Conservation (phyloP, 2,113 vertebrate genomes). For the Nycticryphes semicollaris region DNA sequence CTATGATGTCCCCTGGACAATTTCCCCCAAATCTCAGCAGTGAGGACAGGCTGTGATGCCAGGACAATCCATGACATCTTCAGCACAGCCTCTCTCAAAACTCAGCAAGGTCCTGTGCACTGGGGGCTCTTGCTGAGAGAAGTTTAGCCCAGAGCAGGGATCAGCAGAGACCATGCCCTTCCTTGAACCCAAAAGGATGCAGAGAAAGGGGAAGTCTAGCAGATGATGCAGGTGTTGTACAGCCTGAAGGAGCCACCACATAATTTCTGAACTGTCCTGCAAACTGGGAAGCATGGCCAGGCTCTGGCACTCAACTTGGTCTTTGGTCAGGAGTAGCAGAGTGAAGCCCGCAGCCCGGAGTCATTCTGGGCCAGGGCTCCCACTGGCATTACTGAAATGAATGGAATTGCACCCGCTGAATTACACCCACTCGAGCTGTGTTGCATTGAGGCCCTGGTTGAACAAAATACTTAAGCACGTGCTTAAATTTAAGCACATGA, state of each 20-base stretch:
- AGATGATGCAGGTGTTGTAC: background rate
- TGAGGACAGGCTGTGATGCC: background rate
- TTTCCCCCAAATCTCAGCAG: background rate
- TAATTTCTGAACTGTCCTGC: background rate
- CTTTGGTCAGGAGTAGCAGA: background rate
- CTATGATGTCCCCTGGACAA: background rate
- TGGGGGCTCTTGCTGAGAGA: background rate
- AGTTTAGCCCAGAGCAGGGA: background rate
- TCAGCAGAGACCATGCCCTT: background rate
- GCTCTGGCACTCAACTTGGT: too few species aligned
- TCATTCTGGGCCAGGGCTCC: background rate
- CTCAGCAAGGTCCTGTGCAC: background rate
- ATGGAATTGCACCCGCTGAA: background rate
- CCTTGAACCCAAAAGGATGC: background rate
- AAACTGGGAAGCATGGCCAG: fast-evolving
- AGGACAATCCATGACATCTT: background rate
- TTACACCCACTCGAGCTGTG: background rate
- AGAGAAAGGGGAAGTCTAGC: background rate
- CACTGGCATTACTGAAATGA: slow-evolving; percentile 35
- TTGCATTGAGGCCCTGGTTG: background rate
- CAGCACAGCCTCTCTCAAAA: background rate
- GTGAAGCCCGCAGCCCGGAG: background rate
- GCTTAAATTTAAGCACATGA: slow-evolving; percentile 48
- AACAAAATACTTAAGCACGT: slow-evolving; percentile 49
- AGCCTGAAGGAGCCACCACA: background rate